phyloP scores from a whole-genome alignment of 2,888 invertebrate genomes.

The Chloromyia formosa region DNA sequence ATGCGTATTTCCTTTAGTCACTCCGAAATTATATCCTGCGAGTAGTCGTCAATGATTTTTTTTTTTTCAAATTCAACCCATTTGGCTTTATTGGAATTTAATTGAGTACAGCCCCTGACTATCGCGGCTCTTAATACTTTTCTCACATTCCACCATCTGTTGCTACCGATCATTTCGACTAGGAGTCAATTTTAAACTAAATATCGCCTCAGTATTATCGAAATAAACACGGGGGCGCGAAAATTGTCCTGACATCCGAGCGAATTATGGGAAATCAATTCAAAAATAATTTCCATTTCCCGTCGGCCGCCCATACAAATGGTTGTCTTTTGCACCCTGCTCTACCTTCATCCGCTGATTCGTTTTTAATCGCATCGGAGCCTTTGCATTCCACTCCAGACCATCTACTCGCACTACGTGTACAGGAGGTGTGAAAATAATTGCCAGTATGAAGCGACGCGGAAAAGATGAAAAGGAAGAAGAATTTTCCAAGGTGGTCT shows the following conservation, averaged over 20 bases:
- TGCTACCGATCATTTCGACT: neutral
- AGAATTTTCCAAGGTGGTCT: neutral
- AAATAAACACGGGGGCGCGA: slow-evolving; percentile 1
- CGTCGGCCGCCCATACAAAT: slow-evolving; percentile 3
- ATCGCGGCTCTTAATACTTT: neutral
- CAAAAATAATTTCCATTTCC: slow-evolving; percentile 28
- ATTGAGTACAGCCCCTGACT: neutral
- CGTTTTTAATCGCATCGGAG: slow-evolving; percentile 39
- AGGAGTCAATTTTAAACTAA: neutral
- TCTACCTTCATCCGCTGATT: slow-evolving; percentile 18
- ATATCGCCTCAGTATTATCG: neutral
- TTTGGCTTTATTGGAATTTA: slow-evolving; percentile 29
- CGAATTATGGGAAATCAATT: slow-evolving; percentile 40
- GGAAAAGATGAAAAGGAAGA: slow-evolving; percentile 25
- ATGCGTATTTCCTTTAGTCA: too few relatives aligned
- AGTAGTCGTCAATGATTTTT: too few relatives aligned
- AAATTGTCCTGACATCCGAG: slow-evolving; percentile 32
- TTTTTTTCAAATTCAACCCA: neutral
- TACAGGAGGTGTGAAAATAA: slow-evolving; percentile 33
- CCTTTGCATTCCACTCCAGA: neutral
- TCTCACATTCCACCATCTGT: slow-evolving; percentile 26
- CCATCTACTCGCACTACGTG: neutral
- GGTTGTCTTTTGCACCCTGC: slow-evolving; percentile 1
- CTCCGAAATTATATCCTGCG: too few relatives aligned
- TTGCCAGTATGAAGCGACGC: slow-evolving; percentile 25